Base-by-base conservation (phyloP, 2,113 vertebrate genomes). In the Lepisosteus oculatus region DNA sequence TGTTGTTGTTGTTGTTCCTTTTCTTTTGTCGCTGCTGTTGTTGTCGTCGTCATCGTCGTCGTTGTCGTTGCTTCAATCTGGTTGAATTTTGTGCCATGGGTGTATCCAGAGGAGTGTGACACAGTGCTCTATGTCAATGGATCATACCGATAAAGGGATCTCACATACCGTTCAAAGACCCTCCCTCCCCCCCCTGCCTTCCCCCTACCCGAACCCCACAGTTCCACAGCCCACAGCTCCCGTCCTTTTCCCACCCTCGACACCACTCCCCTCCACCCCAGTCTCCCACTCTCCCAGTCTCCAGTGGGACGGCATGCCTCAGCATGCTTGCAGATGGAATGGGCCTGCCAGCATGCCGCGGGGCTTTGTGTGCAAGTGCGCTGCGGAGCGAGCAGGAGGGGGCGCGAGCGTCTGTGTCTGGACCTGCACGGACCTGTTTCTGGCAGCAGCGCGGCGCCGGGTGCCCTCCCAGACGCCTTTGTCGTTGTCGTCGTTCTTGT, bases 231-330 rank as follows among this genome's bases (percentile, higher is more conserved):
- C 55, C 72, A 55, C 17, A 14, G 44, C 9, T 55, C 57, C 65
- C 55, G 17, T 55, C 57, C 43, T 55, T 61, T 43, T 4, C 65
- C 65, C 76, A 43, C 8, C 15, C 57, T 65, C 7, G 42, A 9
- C 43, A 54, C 63, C 13, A 17, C 43, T n/a, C 55, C n/a, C 68
- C 45, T 9, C 68, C 67, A 41, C 54, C 62, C 61, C 29, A 59
- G 61, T 61, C 68, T 43, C 67, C 42, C 51, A 76, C 1, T 29
- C 29, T 17, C 80, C 79, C 76, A 80, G 83, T 77, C 57, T 65
- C 74, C 66, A 72, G 65, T 78, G 65, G 12, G 67, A 71, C 45
- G 80, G 79, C 76, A 81, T 86, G 77, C 78, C 72, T 64, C 62
- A 8, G 62, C 62, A 64, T 64, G 62, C 7, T 4, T 29, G 2